Base-by-base conservation (phyloP, 92 coral and sea anemone species). In the Actinernus sp. region DNA sequence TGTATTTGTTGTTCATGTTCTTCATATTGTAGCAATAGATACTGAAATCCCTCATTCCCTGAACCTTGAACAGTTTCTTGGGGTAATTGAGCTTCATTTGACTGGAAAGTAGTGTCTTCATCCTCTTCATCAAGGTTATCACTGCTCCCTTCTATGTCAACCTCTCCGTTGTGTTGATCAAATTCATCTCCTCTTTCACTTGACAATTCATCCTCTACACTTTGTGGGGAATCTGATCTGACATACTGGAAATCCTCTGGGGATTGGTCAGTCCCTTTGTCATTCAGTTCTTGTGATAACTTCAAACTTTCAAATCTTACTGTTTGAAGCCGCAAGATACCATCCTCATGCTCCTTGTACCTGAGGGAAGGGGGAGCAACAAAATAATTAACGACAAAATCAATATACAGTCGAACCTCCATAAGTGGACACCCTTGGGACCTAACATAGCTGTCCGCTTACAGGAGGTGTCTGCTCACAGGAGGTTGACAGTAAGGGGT, bases 271-370 rank as follows among this genome's bases (percentile, higher is more conserved):
- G 56, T 59, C 10, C 59, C 73, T 22, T 59, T 63, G 4, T 71
- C 83, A 34, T 57, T 78, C 46, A 94, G 63, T 50, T 87, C 88
- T 36, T 94, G 98, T 5, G 98, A 91, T 4, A 93, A 76, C 51
- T 93, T 87, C 9, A 93, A 63, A 68, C 98, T 93, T 43, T 93
- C 98, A 76, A 94, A 94, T 58, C 98, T 65, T 1, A 94, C 98
- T 29, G 98, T 94, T 65, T 94, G 98, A 41, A 94, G 81, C 26
- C 98, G 93, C 54, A 87, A 87, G 27, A 94, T 81, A n/a, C 98
- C 98, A 45, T 94, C 97, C 30, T 91, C 92, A 58, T 89, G 83
- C 56, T 94, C 95, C 63, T 91, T 94, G 74, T 94, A 94, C 73
- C 98, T 94, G 50, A 18, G n/a, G n/a, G n/a, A 8, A 41, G 10